phyloP scores from a whole-genome alignment of 2,113 vertebrate species.

The Plotosus lineatus region DNA sequence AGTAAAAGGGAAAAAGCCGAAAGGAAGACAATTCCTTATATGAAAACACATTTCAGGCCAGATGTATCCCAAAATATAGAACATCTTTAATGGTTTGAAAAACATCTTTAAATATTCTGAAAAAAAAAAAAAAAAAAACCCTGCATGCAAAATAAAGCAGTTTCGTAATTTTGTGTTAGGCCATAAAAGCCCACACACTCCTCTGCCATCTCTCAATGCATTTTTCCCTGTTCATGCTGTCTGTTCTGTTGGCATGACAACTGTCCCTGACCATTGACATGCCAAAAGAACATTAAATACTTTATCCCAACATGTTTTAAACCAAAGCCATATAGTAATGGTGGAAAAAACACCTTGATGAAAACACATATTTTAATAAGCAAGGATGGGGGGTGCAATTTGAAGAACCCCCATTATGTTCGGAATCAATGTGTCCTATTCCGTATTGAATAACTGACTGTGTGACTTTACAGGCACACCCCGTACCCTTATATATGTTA shows the following conservation, averaged over 20 bases:
- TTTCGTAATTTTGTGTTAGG: not conserved
- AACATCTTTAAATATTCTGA: no score
- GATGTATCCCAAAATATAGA: no score
- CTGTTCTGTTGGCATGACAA: conserved; percentile 24
- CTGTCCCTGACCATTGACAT: conserved; percentile 13
- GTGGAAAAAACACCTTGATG: not conserved
- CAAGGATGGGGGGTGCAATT: not conserved
- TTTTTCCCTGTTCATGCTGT: not conserved
- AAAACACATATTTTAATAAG: not conserved
- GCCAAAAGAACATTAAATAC: conserved; percentile 18
- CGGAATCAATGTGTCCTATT: no score
- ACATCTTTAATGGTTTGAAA: no score
- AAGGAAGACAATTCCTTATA: no score
- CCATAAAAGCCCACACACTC: not conserved
- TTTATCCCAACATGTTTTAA: not conserved
- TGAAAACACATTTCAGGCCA: no score
- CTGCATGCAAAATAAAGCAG: not conserved
- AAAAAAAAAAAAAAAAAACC: no score
- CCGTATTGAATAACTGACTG: no score
- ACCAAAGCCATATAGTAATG: not conserved
- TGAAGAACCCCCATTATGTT: no score
- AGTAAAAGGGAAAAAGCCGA: no score
- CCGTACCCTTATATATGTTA: no score
- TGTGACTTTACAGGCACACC: no score
- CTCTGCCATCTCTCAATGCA: not conserved